A percentile compares a stretch with the other conserved stretches of the same genome.
Conservation (phyloP, 2,797 vertebrate species). For the Acipenser transmontanus region DNA sequence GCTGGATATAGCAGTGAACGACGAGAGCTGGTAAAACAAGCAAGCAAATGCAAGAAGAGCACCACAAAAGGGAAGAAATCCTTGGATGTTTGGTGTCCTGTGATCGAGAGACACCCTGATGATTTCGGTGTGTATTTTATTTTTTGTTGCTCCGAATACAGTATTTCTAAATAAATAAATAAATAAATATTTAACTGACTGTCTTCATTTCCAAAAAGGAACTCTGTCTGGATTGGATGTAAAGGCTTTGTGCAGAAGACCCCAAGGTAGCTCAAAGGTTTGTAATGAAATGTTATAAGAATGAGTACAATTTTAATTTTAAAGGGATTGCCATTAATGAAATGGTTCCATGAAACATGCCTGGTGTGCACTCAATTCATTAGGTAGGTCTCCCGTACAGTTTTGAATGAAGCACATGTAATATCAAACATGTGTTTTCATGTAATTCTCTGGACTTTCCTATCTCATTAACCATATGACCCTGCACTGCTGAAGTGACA, state of each 20-base stretch:
- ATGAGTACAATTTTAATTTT: background rate
- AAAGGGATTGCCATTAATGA: background rate
- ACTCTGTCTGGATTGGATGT: constrained; percentile 16
- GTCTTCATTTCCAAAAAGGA: constrained; percentile 22
- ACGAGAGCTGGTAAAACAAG: background rate
- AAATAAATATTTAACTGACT: background rate
- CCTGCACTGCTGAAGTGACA: too few relatives aligned
- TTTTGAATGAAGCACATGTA: too few relatives aligned
- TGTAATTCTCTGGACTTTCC: too few relatives aligned
- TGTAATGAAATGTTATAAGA: background rate
- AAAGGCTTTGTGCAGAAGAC: constrained; percentile 27
- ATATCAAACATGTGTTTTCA: too few relatives aligned
- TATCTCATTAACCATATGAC: too few relatives aligned
- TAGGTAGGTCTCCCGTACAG: too few relatives aligned
- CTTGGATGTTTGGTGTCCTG: constrained; percentile 48
- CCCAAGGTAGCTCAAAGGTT: background rate
- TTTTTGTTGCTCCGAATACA: background rate
- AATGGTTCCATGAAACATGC: background rate
- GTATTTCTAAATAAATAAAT: background rate
- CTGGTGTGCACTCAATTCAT: too few relatives aligned
- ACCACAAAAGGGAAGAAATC: background rate
- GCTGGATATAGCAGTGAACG: background rate
- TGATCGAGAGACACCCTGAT: constrained; percentile 36
- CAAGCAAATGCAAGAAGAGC: background rate
- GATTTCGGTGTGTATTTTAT: constrained; percentile 15